Evolutionary conservation across 1,140 invertebrate genomes (phyloP), one percentile per base, ranked within the genome.

Genomic region (Musca domestica): DNA sequence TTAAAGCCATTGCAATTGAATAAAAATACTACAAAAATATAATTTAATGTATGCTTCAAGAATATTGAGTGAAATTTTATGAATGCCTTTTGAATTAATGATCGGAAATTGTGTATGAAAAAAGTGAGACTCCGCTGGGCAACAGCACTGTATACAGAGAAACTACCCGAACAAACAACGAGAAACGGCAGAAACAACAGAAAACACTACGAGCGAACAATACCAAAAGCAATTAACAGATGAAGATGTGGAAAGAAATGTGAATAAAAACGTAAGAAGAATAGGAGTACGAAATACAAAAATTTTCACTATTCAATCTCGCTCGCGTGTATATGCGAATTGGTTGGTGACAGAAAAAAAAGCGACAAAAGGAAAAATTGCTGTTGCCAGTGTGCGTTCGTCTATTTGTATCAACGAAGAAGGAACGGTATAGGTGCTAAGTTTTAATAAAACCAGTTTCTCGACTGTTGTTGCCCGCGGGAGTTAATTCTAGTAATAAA

Each of bases 1-100:
- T 80, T 80, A 79, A 79, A 72, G 63, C 64, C 54, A 23, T 63
- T 51, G 71, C 73, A 79, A 73, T 76, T 74, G 72, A 73, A 72
- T 72, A 75, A 79, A 79, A 72, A 73, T 69, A 70, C 63, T 56
- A 70, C 54, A 69, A 72, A 71, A 68, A 73, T 67, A 41, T 71
- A 67, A 67, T 69, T 73, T 66, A 74, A 73, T 64, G 56, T 61
- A 61, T 69, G 48, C 47, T 52, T 64, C 34, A 65, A 41, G 51
- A 22, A 65, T 67, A 69, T 20, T 25, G n/a, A 63, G 27, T 67
- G 20, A 72, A 73, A 70, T 69, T 67, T 47, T 23, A 25, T 52
- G 25, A 47, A 41, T 66, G 41, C 15, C 25, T 14, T 48, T 63
- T 2, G 17, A 58, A 51, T 69, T 66, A 22, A 19, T 20, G 12